These are phyloP conservation scores for Leuciscus idus DNA, from an alignment of 2,113 vertebrate species.

Conservation along the genomic window DNA sequence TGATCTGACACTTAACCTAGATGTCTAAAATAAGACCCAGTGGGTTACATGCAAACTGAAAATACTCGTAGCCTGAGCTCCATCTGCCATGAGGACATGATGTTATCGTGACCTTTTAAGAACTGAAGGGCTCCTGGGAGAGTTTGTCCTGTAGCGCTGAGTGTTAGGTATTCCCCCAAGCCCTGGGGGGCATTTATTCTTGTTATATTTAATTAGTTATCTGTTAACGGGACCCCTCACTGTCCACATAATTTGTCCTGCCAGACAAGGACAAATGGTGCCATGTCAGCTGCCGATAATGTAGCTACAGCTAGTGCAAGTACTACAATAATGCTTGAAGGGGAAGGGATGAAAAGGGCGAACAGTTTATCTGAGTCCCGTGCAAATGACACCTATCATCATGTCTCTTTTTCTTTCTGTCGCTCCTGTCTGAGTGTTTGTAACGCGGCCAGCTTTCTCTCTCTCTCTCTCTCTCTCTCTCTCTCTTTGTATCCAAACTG, in stretches of 20 bases:
- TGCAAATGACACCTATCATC: slow-evolving; percentile 15
- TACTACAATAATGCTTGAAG: background rate
- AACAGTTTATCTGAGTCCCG: background rate
- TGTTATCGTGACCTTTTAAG: slow-evolving; percentile 38
- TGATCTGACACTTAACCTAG: slow-evolving; percentile 15
- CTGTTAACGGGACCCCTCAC: slow-evolving; percentile 18
- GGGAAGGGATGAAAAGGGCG: background rate
- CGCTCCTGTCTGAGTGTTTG: background rate
- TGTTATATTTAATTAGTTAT: slow-evolving; percentile 44
- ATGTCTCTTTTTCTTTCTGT: background rate
- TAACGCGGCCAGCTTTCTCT: background rate
- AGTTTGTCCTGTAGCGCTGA: slow-evolving; percentile 27
- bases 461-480: background rate
- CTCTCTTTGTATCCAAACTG: slow-evolving; percentile 14
- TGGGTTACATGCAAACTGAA: slow-evolving; percentile 3
- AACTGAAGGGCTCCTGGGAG: background rate
- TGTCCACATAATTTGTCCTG: slow-evolving; percentile 7
- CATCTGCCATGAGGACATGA: slow-evolving; percentile 9
- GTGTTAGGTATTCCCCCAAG: slow-evolving; percentile 23
- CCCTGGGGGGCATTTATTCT: slow-evolving; percentile 34
- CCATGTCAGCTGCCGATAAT: background rate
- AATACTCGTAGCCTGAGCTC: slow-evolving; percentile 32
- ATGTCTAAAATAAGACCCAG: slow-evolving; percentile 13
- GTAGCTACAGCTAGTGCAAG: background rate
- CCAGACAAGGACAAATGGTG: slow-evolving; percentile 35